Evolutionary conservation across 1,140 invertebrate species (phyloP).

Genomic region (Drosophila punjabiensis): DNA sequence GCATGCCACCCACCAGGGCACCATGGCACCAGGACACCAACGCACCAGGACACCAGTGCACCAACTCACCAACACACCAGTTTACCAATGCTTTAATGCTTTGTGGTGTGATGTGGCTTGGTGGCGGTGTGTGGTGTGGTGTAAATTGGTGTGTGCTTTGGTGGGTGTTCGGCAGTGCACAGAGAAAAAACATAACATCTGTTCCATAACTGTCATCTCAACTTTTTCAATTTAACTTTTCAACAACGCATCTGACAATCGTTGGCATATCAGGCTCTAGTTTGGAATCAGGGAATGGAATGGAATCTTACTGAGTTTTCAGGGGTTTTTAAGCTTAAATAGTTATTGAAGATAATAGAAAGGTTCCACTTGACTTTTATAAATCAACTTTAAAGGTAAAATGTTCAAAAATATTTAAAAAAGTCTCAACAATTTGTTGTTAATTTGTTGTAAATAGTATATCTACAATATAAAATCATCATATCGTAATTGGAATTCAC

Average conservation of each 20-base stretch:
- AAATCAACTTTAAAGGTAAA: neutral
- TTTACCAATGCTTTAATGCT: constrained; percentile 10
- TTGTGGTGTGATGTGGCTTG: neutral
- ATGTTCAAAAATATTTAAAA: neutral
- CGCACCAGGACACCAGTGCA: neutral
- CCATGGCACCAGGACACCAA: neutral
- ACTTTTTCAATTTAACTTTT: constrained; percentile 30
- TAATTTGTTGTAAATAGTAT: neutral
- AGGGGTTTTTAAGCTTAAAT: neutral
- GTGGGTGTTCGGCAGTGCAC: constrained; percentile 29
- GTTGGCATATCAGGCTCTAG: constrained; percentile 15
- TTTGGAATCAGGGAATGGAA: neutral
- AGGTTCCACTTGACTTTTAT: neutral
- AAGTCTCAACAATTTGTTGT: neutral
- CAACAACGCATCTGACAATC: constrained; percentile 3
- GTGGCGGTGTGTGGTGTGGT: neutral
- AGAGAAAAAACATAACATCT: constrained; percentile 43
- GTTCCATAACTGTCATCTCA: constrained; percentile 34
- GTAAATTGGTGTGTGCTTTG: constrained; percentile 3
- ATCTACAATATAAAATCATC: neutral
- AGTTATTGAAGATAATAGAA: neutral
- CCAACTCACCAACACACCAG: neutral
- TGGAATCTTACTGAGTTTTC: neutral
- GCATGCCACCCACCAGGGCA: constrained; percentile 23
- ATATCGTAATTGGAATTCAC: neutral